Evolutionary conservation across 2,113 vertebrate genomes (phyloP).

Genomic region (Guaruba guarouba): DNA sequence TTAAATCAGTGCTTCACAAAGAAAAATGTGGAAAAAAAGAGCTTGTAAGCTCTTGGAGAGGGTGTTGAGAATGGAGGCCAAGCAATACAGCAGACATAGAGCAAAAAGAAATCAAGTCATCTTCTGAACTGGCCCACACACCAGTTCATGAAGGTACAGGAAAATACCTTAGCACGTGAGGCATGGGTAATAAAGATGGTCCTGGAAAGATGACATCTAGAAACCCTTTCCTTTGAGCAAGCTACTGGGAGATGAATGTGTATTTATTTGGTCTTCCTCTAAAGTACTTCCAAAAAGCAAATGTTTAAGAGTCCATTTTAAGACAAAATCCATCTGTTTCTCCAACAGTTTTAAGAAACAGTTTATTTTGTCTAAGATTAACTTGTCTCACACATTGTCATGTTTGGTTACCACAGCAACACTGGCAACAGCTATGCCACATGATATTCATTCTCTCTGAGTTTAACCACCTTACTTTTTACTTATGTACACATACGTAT

Average conservation of each 20-base stretch:
- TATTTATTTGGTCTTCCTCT: not conserved
- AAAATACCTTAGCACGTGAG: not conserved
- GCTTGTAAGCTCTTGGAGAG: not conserved
- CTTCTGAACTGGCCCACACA: not conserved
- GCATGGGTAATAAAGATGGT: not conserved
- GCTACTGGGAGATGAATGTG: not conserved
- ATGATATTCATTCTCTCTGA: not conserved
- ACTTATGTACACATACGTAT: not conserved
- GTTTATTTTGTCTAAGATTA: constrained; percentile 66
- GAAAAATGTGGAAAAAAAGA: not conserved
- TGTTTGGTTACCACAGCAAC: constrained; percentile 59
- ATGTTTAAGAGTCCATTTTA: constrained; percentile 11
- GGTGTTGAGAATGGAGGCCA: not conserved
- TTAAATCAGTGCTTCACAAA: not conserved
- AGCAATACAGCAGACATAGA: not conserved
- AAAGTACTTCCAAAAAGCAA: not conserved
- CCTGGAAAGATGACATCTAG: not conserved
- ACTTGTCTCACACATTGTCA: constrained; percentile 64
- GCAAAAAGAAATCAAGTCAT: not conserved
- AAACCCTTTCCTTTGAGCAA: not conserved
- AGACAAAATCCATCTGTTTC: constrained; percentile 59
- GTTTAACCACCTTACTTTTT: not conserved
- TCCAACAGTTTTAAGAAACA: constrained; percentile 10
- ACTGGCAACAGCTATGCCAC: not conserved
- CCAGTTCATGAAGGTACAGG: not conserved